These are phyloP conservation scores for Papilio polyxenes DNA, from an alignment of 1,140 invertebrate genomes.

Conservation along the genomic window DNA sequence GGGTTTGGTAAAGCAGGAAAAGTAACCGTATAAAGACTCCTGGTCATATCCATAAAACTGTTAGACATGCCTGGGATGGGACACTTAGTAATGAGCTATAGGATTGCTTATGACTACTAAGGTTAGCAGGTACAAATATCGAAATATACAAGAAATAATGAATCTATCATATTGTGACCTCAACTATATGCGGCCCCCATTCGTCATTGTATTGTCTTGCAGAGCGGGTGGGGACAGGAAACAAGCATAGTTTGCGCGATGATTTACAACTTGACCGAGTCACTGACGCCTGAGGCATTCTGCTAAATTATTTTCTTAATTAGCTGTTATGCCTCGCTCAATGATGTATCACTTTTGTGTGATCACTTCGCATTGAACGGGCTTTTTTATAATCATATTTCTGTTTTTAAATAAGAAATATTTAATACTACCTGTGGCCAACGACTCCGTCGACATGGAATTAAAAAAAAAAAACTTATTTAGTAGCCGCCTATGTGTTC, in stretches of 20 bases:
- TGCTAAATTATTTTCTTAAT: constrained; percentile 54
- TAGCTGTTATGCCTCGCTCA: constrained; percentile 44
- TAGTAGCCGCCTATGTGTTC: no score
- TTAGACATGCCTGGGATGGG: no score
- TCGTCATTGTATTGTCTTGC: constrained; percentile 14
- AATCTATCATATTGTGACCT: not conserved
- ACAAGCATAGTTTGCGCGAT: constrained; percentile 49
- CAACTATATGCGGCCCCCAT: not conserved
- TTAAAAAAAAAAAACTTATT: no score
- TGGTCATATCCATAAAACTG: not conserved
- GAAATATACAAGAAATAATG: not conserved
- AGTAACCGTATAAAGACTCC: not conserved
- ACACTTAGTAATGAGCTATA: no score
- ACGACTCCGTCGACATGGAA: no score
- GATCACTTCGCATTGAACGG: constrained; percentile 22
- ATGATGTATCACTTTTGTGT: constrained; percentile 32
- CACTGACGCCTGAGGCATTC: constrained; percentile 32
- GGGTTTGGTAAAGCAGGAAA: not conserved
- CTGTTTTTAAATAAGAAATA: not conserved
- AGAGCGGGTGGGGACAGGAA: constrained; percentile 46
- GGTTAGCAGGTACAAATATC: not conserved
- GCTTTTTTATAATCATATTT: not conserved
- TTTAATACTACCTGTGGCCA: no score
- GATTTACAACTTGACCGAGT: constrained; percentile 48
- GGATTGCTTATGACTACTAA: no score